Percentiles rank a stretch among this genome's conserved stretches.
Conservation (phyloP, 2,888 invertebrate genomes). For the Coronaproctus castanopsis region DNA sequence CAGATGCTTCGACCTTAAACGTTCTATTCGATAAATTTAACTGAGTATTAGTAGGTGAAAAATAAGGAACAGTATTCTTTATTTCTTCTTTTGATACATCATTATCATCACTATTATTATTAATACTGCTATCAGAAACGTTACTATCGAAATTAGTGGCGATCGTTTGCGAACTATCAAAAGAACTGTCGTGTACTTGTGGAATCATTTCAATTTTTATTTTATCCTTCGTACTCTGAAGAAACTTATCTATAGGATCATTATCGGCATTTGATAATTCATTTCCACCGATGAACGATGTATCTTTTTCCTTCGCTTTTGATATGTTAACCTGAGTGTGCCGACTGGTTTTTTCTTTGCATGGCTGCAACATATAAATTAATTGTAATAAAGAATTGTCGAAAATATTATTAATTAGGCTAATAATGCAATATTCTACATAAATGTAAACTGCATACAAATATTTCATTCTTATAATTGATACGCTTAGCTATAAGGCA, state of each 20-base stretch:
- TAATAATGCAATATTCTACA: too few relatives aligned
- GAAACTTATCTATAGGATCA: not conserved
- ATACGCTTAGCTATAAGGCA: too few relatives aligned
- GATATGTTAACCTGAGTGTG: not conserved
- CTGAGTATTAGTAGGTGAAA: not conserved
- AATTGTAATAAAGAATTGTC: too few relatives aligned
- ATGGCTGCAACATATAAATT: too few relatives aligned
- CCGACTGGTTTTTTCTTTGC: not conserved
- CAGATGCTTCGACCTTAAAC: not conserved
- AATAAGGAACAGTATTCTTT: not conserved
- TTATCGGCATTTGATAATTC: not conserved
- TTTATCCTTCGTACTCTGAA: not conserved
- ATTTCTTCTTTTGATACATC: not conserved
- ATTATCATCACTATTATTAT: not conserved
- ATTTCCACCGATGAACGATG: too few relatives aligned
- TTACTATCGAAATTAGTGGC: not conserved
- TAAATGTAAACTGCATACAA: too few relatives aligned
- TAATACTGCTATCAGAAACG: too few relatives aligned
- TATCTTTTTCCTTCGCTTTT: not conserved
- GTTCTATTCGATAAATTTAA: not conserved
- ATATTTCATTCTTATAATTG: too few relatives aligned
- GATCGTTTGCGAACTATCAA: not conserved
- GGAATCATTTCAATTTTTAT: constrained; percentile 12
- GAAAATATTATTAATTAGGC: too few relatives aligned
- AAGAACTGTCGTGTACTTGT: constrained; percentile 1